Evolutionary conservation across 2,888 invertebrate genomes (phyloP).

Genomic region (Agonum fuliginosum): DNA sequence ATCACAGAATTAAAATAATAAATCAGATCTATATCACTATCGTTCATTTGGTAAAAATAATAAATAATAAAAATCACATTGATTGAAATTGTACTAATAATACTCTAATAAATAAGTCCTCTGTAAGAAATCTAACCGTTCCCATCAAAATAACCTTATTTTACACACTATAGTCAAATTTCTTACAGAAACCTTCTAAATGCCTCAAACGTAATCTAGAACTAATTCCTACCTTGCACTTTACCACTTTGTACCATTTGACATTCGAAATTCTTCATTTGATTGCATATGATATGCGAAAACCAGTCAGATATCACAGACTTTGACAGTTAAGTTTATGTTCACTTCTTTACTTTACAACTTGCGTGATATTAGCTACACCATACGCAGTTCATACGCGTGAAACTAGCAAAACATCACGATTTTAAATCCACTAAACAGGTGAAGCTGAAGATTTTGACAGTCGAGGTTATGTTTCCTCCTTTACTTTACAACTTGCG

Average conservation of each 20-base stretch:
- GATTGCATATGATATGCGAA: background rate
- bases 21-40: constrained; percentile 58
- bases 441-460: too few species aligned
- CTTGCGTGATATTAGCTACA: too few species aligned
- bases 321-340: background rate
- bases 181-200: constrained; percentile 32
- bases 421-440: too few species aligned
- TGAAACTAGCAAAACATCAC: too few species aligned
- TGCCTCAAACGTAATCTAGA: constrained; percentile 28
- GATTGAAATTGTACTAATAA: constrained; percentile 40
- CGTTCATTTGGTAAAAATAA: constrained; percentile 40
- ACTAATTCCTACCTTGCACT: background rate
- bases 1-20: constrained; percentile 58
- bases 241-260: background rate
- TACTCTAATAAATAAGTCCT: constrained; percentile 23
- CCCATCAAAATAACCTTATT: constrained; percentile 27
- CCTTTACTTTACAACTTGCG: too few species aligned
- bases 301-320: background rate
- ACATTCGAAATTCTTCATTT: background rate
- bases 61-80: constrained; percentile 43
- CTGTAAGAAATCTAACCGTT: constrained; percentile 15
- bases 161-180: constrained; percentile 19
- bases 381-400: too few species aligned
- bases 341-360: background rate
- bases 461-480: too few species aligned